Conservation (phyloP, 2,888 invertebrate genomes). For the Stramonita haemastoma region DNA sequence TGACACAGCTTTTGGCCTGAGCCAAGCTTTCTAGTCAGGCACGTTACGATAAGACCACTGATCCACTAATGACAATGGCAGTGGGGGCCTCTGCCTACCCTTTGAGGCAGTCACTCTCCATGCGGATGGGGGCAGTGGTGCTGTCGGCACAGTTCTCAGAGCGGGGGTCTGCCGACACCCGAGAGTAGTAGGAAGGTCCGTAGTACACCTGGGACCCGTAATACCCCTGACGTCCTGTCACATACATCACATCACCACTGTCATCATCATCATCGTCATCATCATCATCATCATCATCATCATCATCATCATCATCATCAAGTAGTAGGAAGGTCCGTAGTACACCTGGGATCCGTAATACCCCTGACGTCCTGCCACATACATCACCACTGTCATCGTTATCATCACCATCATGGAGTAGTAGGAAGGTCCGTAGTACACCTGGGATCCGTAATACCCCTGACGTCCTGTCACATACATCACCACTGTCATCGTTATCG, state of each 20-base stretch:
- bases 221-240: neutral
- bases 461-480: slow-evolving; percentile 6
- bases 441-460: slow-evolving; percentile 6
- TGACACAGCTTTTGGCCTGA: no score
- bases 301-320: no score
- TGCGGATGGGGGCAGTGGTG: slow-evolving; percentile 44
- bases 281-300: no score
- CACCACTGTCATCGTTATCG: neutral
- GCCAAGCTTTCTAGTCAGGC: no score
- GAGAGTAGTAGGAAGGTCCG: slow-evolving; percentile 14
- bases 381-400: neutral
- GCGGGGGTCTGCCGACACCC: neutral
- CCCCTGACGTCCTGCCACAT: neutral
- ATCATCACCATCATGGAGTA: neutral
- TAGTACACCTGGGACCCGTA: slow-evolving; percentile 15
- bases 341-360: neutral
- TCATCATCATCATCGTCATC: no score
- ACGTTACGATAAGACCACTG: no score
- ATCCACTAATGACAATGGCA: no score
- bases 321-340: slow-evolving; percentile 24
- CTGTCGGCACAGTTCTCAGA: slow-evolving; percentile 30
- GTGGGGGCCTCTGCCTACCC: no score
- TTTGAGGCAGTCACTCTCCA: slow-evolving; percentile 53
- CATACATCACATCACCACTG: no score
- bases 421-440: slow-evolving; percentile 22